Base-by-base conservation (phyloP, 2,888 invertebrate species). In the Drepana falcataria region DNA sequence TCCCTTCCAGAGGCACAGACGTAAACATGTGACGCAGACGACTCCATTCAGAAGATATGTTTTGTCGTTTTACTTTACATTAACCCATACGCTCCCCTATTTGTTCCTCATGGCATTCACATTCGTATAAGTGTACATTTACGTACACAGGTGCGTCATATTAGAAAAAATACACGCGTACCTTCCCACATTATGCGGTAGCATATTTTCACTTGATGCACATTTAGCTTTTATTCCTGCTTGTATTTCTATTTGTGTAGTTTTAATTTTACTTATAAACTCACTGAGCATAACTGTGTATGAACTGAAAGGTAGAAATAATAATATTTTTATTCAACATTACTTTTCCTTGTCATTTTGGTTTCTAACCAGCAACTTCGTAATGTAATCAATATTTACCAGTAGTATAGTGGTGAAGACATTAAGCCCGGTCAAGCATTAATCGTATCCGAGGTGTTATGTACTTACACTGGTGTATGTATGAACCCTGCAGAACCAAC, bases 71-170 rank as follows among this genome's bases (percentile, higher is more conserved):
- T 61, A 68, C 65, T 71, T 66, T 58, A 64, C 54, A 55, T 61
- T 59, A 64, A 61, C 55, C 64, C 65, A 59, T 65, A 71, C 68
- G 64, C 65, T 65, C 63, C 54, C 61, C 59, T 57, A 71, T 71
- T 71, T 74, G 74, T 75, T 68, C 61, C 61, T 71, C 71, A 67
- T 70, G 64, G 70, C 60, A 75, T 75, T 73, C 75, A 74, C 56
- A 56, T 58, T 65, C 69, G 71, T 63, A 66, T 66, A 59, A 58
- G 62, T 65, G 66, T 63, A 56, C 55, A 60, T 61, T 65, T 64
- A 65, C 67, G 57, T 65, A 68, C 64, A 69, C 65, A 65, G 59
- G 57, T 57, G 65, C 65, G 60, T 59, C 59, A 59, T 61, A 67
- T 66, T 65, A 68, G 70, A 60, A 64, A 59, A 53, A 64, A 65